Evolutionary conservation across 2,113 vertebrate genomes (phyloP).

Genomic region (Apodemus speciosus): DNA sequence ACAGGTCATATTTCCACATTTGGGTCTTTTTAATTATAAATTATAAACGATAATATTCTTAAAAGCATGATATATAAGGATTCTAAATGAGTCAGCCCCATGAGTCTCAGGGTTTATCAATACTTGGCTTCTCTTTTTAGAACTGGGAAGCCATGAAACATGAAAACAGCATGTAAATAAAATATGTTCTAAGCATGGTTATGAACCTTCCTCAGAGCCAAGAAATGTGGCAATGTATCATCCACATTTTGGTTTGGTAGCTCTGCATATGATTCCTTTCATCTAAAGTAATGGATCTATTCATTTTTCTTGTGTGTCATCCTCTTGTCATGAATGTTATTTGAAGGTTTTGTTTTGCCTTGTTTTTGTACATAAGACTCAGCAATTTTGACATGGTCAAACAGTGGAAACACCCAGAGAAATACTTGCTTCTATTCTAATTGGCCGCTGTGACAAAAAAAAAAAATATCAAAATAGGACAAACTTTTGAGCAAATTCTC

Average conservation of each 20-base stretch:
- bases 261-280: not conserved
- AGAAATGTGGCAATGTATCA: conserved; percentile 45
- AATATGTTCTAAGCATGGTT: conserved; percentile 45
- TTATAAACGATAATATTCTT: conserved; percentile 1
- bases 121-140: conserved; percentile 71
- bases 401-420: not conserved
- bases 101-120: conserved; percentile 25
- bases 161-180: conserved; percentile 61
- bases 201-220: conserved; percentile 51
- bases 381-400: not conserved
- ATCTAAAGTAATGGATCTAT: not conserved
- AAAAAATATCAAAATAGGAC: not conserved
- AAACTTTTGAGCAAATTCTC: conserved; percentile 12
- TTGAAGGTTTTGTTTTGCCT: not conserved
- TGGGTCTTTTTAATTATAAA: conserved; percentile 7
- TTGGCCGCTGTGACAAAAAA: not conserved
- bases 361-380: not conserved
- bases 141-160: conserved; percentile 58
- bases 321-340: not conserved
- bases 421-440: not conserved
- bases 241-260: not conserved
- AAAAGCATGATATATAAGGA: not conserved
- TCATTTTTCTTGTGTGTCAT: not conserved
- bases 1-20: not conserved
- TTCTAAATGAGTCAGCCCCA: not conserved